Conservation (phyloP, 2,113 vertebrate genomes). For the Equus quagga region DNA sequence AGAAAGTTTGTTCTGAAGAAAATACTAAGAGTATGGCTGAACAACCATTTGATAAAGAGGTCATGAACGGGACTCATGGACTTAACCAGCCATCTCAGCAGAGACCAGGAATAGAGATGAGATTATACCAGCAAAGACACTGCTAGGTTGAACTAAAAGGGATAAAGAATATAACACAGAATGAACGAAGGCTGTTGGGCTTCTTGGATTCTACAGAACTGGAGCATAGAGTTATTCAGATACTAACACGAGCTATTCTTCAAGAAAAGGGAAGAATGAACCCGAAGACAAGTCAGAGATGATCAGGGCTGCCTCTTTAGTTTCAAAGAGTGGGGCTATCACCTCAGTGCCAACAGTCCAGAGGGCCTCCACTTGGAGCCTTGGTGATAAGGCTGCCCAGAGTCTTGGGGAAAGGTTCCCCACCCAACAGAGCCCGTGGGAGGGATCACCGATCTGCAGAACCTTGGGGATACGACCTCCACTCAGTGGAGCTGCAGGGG, state of each 20-base stretch:
- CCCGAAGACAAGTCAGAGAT: background rate
- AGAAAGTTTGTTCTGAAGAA: background rate
- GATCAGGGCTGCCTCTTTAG: background rate
- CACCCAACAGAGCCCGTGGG: too few species aligned
- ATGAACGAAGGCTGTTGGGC: background rate
- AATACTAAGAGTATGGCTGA: background rate
- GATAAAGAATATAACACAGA: background rate
- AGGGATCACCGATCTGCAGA: background rate
- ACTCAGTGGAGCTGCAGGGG: background rate
- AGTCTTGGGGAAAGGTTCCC: too few species aligned
- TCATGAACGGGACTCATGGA: background rate
- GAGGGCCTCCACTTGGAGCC: background rate
- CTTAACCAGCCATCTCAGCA: background rate
- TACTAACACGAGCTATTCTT: background rate
- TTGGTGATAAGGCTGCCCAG: background rate
- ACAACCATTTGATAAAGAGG: background rate
- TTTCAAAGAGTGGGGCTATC: background rate
- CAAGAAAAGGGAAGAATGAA: background rate
- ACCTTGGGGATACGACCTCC: background rate
- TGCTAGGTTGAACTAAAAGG: background rate
- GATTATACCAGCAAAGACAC: background rate
- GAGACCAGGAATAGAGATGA: background rate
- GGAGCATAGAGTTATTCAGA: too few species aligned
- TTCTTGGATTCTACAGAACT: background rate
- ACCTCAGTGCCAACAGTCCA: background rate